Base-by-base conservation (phyloP, 1,140 invertebrate species). In the Pogonus chalceus region DNA sequence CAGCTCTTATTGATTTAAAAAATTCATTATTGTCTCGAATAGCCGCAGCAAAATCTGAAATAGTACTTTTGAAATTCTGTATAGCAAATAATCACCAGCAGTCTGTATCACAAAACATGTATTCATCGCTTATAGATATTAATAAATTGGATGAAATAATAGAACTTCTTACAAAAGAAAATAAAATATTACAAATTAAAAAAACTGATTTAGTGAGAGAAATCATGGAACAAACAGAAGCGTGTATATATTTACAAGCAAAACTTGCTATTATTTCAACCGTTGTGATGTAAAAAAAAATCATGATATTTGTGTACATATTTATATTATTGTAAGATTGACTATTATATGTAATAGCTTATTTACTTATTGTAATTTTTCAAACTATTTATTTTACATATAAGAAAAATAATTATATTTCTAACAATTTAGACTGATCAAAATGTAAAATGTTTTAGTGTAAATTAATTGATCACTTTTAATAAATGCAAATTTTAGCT, bases 131-230 rank as follows among this genome's bases (percentile, higher is more conserved):
- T 58, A 37, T 23, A 51, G 22, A 22, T 20, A 48, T 56, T 37
- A 53, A 53, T 48, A 62, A 61, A 57, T 64, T 69, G 53, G 59
- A 64, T 56, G 58, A 69, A 58, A 55, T 68, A 12, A 63, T 65
- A 59, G 57, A 58, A 24, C 52, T 68, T 14, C 51, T 68, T 9
- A 53, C 56, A 4, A 65, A 67, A 49, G 68, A 69, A 59, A 68
- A 68, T 60, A 63, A 69, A 55, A 67, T 70, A 50, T 64, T 70
- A 49, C 60, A 69, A 57, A 68, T 69, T 35, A 70, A 69, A 50
- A 70, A 70, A 53, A 62, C 67, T 37, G 67, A 65, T 59, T 61
- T 70, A 10, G 65, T 69, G n/a, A 59, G 67, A 35, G 51, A 68
- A 55, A 68, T 70, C 52, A 66, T 69, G 53, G 68, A 69, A 56